Evolutionary conservation across 2,113 vertebrate genomes (phyloP).

Genomic region (Chloroceryle aenea): DNA sequence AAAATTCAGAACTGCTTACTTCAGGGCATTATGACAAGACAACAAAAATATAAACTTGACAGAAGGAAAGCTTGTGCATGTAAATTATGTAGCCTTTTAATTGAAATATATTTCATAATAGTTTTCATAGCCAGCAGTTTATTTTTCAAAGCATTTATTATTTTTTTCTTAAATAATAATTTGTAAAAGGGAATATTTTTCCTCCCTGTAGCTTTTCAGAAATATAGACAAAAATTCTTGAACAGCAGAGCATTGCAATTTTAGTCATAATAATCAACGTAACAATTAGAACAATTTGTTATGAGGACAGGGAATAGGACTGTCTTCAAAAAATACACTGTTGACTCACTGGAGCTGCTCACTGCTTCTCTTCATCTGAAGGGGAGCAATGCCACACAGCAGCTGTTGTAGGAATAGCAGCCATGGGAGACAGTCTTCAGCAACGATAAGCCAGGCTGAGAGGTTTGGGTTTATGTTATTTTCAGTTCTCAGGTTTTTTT

Average conservation of each 20-base stretch:
- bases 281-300: slow-evolving; percentile 81
- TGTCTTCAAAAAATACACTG: slow-evolving; percentile 36
- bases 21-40: slow-evolving; percentile 68
- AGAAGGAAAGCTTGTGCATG: slow-evolving; percentile 11
- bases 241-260: slow-evolving; percentile 54
- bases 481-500: neutral
- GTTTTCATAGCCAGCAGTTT: slow-evolving; percentile 21
- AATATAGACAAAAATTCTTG: slow-evolving; percentile 49
- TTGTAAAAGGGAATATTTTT: slow-evolving; percentile 23
- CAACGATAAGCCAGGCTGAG: neutral
- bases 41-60: slow-evolving; percentile 47
- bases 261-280: slow-evolving; percentile 72
- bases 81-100: slow-evolving; percentile 54
- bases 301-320: slow-evolving; percentile 55
- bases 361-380: slow-evolving; percentile 68
- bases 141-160: slow-evolving; percentile 16
- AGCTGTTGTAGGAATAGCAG: slow-evolving; percentile 79
- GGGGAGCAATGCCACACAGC: slow-evolving; percentile 84
- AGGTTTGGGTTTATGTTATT: neutral
- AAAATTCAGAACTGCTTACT: slow-evolving; percentile 77
- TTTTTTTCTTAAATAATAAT: slow-evolving; percentile 50
- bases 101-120: slow-evolving; percentile 63
- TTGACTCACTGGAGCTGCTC: neutral
- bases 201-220: slow-evolving; percentile 41
- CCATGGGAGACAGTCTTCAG: slow-evolving; percentile 22